Evolutionary conservation across 2,888 invertebrate genomes (phyloP).

Genomic region (Ligdia adustata): DNA sequence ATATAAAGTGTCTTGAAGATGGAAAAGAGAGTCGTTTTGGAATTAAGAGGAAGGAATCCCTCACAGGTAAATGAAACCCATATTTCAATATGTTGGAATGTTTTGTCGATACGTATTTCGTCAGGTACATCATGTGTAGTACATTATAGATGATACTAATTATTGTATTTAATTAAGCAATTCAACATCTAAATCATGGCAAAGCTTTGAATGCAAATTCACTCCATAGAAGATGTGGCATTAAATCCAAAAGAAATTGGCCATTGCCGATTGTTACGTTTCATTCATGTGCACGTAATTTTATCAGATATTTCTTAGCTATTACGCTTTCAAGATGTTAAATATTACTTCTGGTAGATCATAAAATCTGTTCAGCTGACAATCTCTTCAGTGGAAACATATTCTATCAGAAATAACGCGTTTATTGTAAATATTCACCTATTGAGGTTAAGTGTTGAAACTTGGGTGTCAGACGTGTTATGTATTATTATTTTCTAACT

Average conservation of each 20-base stretch:
- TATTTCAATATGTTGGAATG: conserved; percentile 75
- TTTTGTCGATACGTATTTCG: conserved; percentile 83
- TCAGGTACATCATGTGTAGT: conserved; percentile 60
- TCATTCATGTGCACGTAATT: conserved; percentile 74
- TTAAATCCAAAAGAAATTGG: conserved; percentile 74
- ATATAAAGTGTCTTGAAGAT: conserved; percentile 77
- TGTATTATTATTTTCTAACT: conserved; percentile 35
- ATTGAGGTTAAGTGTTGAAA: conserved; percentile 81
- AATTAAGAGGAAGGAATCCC: conserved; percentile 95
- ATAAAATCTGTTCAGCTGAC: too few species aligned
- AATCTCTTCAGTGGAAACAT: too few species aligned
- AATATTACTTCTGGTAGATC: conserved; percentile 7
- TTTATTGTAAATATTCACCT: conserved; percentile 58
- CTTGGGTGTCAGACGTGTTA: conserved; percentile 54
- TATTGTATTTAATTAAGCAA: conserved; percentile 16
- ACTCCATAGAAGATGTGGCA: conserved; percentile 69
- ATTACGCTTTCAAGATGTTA: conserved; percentile 13
- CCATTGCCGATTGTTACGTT: conserved; percentile 81
- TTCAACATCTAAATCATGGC: conserved; percentile 9
- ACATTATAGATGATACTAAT: conserved; percentile 45
- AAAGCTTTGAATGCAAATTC: conserved; percentile 38
- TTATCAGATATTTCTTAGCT: conserved; percentile 32
- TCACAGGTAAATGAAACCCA: conserved; percentile 89
- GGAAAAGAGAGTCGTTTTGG: conserved; percentile 98
- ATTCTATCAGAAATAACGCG: conserved; percentile 40